Conservation (phyloP, 2,113 vertebrate species). For the Epinephelus lanceolatus region DNA sequence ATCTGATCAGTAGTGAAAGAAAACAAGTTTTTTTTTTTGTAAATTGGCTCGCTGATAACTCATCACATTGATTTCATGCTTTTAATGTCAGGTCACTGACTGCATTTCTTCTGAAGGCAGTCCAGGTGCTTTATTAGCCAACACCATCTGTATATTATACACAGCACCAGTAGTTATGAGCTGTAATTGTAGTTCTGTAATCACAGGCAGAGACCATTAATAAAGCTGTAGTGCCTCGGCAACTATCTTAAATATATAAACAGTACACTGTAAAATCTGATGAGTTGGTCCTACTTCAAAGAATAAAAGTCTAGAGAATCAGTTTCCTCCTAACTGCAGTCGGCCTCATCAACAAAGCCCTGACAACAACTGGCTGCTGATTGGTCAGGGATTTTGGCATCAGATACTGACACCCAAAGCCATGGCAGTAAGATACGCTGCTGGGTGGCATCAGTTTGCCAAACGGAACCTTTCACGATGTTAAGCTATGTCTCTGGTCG, state of each 20-base stretch:
- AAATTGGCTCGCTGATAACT: slow-evolving; percentile 50
- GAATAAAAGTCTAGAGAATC: too few species aligned
- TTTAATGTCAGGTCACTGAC: slow-evolving; percentile 10
- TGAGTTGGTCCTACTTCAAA: too few species aligned
- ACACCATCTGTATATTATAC: slow-evolving; percentile 3
- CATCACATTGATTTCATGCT: slow-evolving; percentile 51
- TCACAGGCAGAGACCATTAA: not conserved
- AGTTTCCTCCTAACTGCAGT: too few species aligned
- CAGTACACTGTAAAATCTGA: not conserved
- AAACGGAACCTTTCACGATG: too few species aligned
- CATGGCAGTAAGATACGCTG: too few species aligned
- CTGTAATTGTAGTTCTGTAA: not conserved
- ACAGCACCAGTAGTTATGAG: not conserved
- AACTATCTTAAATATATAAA: not conserved
- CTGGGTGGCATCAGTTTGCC: too few species aligned
- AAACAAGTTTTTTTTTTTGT: not conserved
- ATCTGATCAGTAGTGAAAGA: slow-evolving; percentile 8
- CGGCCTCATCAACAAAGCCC: too few species aligned
- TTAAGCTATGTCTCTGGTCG: too few species aligned
- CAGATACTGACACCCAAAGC: too few species aligned
- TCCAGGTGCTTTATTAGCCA: not conserved
- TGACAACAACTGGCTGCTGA: too few species aligned
- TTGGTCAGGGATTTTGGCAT: too few species aligned
- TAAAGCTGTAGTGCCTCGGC: not conserved
- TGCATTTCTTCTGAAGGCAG: slow-evolving; percentile 2